Evolutionary conservation across 1,140 invertebrate genomes (phyloP), one percentile per base, ranked within the genome.

Genomic region (Atopsyche davidsoni): DNA sequence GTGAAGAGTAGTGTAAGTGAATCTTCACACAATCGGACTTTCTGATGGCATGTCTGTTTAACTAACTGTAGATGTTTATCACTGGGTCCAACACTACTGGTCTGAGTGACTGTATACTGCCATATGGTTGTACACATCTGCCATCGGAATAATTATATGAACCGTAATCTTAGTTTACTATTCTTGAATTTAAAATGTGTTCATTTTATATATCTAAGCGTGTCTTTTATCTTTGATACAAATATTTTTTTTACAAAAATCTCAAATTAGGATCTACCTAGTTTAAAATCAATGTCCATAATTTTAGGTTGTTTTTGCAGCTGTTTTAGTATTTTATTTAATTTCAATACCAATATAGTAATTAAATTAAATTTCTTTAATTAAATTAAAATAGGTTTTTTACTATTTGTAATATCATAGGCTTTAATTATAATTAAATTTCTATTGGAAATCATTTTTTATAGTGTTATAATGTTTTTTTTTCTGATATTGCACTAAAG

Each of bases 271-370:
- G 19, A 25, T 53, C 24, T 43, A 14, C 42, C 41, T 43, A 47
- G 24, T 54, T 40, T 54, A 36, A 48, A 36, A 32, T 31, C 10
- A 54, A 36, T 54, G 45, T 46, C 43, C 39, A 54, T 54, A 48
- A 42, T 36, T 41, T 54, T 50, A 43, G 48, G 36, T 42, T 50
- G 25, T 50, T 43, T 50, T 49, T n/a, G n/a, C n/a, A n/a, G n/a
- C n/a, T n/a, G n/a, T n/a, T n/a, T n/a, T n/a, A n/a, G n/a, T n/a
- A 42, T 39, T 41, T 49, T 47, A 47, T 7, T 34, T 34, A 34
- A 34, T 34, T n/a, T n/a, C n/a, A n/a, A n/a, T n/a, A n/a, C n/a
- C n/a, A n/a, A n/a, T n/a, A n/a, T n/a, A n/a, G n/a, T n/a, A n/a
- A n/a, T n/a, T n/a, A n/a, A n/a, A n/a, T n/a, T n/a, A n/a, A n/a